Evolutionary conservation across 2,113 vertebrate species (phyloP).

Genomic region (Glaucomys volans): DNA sequence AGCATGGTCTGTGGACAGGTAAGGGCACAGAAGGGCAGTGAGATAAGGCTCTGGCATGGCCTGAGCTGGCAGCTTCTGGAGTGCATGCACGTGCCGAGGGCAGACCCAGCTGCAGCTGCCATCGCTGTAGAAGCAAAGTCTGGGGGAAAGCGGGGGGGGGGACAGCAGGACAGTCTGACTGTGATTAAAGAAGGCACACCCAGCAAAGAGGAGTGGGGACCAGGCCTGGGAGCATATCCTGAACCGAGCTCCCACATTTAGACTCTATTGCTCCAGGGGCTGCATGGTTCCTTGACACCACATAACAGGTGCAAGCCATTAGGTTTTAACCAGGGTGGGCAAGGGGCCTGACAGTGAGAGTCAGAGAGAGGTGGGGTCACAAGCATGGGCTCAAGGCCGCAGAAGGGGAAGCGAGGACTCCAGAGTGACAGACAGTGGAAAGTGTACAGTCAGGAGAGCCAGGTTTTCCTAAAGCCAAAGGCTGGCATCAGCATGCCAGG

Average conservation of each 20-base stretch:
- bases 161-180: neutral
- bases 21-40: neutral
- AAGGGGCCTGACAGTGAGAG: neutral
- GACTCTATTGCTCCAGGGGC: neutral
- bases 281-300: neutral
- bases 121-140: neutral
- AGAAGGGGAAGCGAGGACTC: neutral
- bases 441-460: neutral
- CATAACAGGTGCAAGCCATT: fast-evolving
- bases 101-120: neutral
- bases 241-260: neutral
- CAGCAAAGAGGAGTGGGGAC: too few relatives aligned
- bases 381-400: neutral
- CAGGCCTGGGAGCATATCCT: too few relatives aligned
- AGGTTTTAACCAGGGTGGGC: neutral
- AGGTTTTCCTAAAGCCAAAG: neutral
- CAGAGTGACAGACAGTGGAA: neutral
- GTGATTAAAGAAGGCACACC: neutral
- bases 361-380: neutral
- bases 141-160: neutral
- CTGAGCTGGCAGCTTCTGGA: neutral
- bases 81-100: fast-evolving
- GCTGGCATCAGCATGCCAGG: neutral
- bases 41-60: neutral
- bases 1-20: neutral